A percentile compares a stretch with the other conserved stretches of the same genome.
phyloP scores from a whole-genome alignment of 53 echinoderm and acorn worm species.

The Temnopleurus reevesii region DNA sequence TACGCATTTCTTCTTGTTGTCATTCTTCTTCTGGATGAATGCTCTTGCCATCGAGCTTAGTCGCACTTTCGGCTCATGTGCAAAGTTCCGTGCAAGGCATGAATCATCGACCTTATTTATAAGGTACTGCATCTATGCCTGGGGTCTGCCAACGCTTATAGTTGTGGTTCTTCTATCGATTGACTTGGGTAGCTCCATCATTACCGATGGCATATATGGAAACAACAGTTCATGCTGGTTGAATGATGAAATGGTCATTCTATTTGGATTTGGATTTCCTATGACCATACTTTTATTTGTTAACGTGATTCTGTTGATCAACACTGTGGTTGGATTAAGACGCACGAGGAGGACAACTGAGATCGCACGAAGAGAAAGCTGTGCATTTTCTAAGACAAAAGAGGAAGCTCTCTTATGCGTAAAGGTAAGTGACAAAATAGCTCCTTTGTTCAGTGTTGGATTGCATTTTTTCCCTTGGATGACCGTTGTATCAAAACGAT shows the following conservation, averaged over 20 bases:
- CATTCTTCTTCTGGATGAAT: constrained; percentile 54
- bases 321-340: constrained; percentile 50
- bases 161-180: constrained; percentile 50
- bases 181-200: constrained; percentile 54
- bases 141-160: constrained; percentile 63
- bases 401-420: not conserved
- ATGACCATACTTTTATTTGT: constrained; percentile 31
- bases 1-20: constrained; percentile 70
- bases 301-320: constrained; percentile 56
- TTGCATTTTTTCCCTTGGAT: too few species aligned
- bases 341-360: constrained; percentile 55
- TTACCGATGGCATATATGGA: constrained; percentile 40
- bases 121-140: constrained; percentile 68
- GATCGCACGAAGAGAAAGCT: constrained; percentile 18
- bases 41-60: constrained; percentile 64
- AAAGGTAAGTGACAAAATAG: not conserved
- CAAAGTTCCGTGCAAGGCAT: constrained; percentile 41
- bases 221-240: constrained; percentile 47
- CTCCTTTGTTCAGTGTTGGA: too few species aligned
- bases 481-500: too few species aligned
- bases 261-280: constrained; percentile 59
- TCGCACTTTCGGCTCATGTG: constrained; percentile 70
- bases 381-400: not conserved
- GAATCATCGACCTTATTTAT: constrained; percentile 9
- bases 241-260: constrained; percentile 14